Evolutionary conservation across 2,113 vertebrate genomes (phyloP).

Genomic region (Pleuronectes platessa): DNA sequence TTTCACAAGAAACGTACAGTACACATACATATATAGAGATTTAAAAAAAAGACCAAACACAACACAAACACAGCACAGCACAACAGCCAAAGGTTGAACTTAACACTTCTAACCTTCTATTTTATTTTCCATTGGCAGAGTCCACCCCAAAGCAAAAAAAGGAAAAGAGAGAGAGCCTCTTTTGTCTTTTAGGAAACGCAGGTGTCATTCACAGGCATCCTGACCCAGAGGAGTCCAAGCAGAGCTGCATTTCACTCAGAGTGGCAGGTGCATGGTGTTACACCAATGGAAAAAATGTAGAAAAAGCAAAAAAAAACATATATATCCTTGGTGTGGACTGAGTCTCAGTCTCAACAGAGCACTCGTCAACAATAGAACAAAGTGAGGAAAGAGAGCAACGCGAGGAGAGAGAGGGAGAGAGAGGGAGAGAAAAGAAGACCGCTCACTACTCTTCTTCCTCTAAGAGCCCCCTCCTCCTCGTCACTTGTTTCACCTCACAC

Average conservation of each 20-base stretch:
- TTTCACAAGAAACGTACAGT: slow-evolving; percentile 54
- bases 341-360: slow-evolving; percentile 71
- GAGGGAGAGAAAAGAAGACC: slow-evolving; percentile 62
- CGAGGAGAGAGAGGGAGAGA: slow-evolving; percentile 66
- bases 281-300: slow-evolving; percentile 21
- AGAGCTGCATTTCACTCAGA: slow-evolving; percentile 67
- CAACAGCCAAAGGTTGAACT: slow-evolving; percentile 69
- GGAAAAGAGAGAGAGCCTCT: slow-evolving; percentile 64
- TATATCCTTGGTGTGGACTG: slow-evolving; percentile 69
- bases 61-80: slow-evolving; percentile 55
- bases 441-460: slow-evolving; percentile 77
- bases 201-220: slow-evolving; percentile 82
- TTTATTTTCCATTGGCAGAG: slow-evolving; percentile 85
- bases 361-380: slow-evolving; percentile 82
- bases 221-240: slow-evolving; percentile 76
- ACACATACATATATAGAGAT: background rate
- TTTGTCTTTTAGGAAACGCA: slow-evolving; percentile 80
- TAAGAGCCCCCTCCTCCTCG: slow-evolving; percentile 73
- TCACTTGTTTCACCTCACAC: slow-evolving; percentile 71
- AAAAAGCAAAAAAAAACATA: slow-evolving; percentile 24
- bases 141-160: slow-evolving; percentile 63
- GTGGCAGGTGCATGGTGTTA: slow-evolving; percentile 40
- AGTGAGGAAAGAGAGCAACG: slow-evolving; percentile 79
- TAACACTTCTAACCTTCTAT: slow-evolving; percentile 86
- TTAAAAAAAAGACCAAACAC: slow-evolving; percentile 37